Percentiles rank a stretch among this genome's conserved stretches.
These are phyloP conservation scores for Rhingia campestris DNA, from an alignment of 2,888 invertebrate genomes.

Conservation along the genomic window DNA sequence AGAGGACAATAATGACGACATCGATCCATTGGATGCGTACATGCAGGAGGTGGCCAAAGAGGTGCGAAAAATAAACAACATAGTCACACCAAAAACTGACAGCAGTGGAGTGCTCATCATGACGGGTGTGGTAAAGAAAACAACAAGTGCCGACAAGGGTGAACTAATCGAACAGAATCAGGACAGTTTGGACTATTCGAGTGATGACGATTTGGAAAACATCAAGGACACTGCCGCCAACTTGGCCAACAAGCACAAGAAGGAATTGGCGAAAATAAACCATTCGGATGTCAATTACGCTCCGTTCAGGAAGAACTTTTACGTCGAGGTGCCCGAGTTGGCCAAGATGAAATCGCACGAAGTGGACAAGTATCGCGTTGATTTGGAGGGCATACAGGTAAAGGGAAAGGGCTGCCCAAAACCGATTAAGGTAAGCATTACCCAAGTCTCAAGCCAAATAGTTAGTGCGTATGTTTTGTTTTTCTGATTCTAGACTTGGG, in stretches of 20 bases:
- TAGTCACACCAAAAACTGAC: conserved; percentile 83
- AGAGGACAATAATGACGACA: conserved; percentile 88
- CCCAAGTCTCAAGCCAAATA: not conserved
- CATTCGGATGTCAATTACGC: conserved; percentile 93
- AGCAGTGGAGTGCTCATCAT: conserved; percentile 88
- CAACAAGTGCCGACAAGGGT: conserved; percentile 88
- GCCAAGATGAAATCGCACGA: conserved; percentile 94
- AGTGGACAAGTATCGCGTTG: conserved; percentile 92
- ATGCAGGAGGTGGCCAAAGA: conserved; percentile 93
- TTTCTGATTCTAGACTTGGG: conserved; percentile 88
- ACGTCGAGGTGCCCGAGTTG: conserved; percentile 98
- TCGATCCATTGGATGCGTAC: conserved; percentile 98
- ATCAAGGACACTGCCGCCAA: conserved; percentile 95
- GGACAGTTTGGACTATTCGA: conserved; percentile 98
- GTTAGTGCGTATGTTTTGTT: not conserved
- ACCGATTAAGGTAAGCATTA: conserved; percentile 87
- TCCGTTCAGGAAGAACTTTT: conserved; percentile 96
- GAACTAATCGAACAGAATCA: conserved; percentile 99
- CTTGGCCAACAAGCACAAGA: conserved; percentile 94
- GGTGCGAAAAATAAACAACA: conserved; percentile 82
- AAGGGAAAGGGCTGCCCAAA: conserved; percentile 98
- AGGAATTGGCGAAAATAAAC: conserved; percentile 96
- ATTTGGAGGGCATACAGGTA: conserved; percentile 97
- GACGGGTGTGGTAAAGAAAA: conserved; percentile 92
- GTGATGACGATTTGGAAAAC: conserved; percentile 97